phyloP scores from a whole-genome alignment of 2,888 invertebrate species.

The Pinctada fucata region DNA sequence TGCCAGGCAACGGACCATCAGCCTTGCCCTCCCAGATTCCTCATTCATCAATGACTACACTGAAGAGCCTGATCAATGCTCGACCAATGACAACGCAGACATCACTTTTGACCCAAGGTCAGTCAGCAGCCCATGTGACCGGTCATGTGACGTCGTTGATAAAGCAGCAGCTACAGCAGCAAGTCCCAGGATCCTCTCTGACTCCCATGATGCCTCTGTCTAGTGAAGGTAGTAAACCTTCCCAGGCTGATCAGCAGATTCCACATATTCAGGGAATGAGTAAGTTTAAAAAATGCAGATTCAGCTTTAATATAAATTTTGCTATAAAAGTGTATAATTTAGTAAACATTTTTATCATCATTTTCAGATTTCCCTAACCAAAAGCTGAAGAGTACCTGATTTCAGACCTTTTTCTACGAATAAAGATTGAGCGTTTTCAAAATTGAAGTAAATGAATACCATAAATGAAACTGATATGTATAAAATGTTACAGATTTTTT shows the following conservation, averaged over 20 bases:
- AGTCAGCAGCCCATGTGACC: conserved; percentile 9
- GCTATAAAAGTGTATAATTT: no score
- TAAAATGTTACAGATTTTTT: no score
- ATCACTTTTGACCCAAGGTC: conserved; percentile 5
- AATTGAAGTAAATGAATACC: no score
- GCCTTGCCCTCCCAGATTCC: conserved; percentile 17
- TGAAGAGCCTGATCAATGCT: conserved; percentile 40
- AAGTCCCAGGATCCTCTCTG: conserved; percentile 43
- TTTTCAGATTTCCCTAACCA: no score
- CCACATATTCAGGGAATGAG: not conserved
- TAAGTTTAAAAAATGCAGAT: no score
- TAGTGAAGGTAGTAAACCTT: conserved; percentile 28
- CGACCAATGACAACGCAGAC: conserved; percentile 27
- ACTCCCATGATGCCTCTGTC: conserved; percentile 51
- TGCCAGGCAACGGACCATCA: conserved; percentile 1
- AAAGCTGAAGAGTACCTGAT: no score
- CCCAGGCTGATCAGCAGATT: not conserved
- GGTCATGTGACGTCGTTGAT: conserved; percentile 45
- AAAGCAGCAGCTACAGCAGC: conserved; percentile 57
- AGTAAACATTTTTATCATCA: no score
- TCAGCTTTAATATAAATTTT: no score
- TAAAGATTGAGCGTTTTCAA: no score
- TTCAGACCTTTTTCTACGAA: no score
- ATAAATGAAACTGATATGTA: no score
- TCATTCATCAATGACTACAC: conserved; percentile 35